These are phyloP conservation scores for Glaucidium brasilianum DNA, from an alignment of 2,113 vertebrate genomes.

Conservation along the genomic window DNA sequence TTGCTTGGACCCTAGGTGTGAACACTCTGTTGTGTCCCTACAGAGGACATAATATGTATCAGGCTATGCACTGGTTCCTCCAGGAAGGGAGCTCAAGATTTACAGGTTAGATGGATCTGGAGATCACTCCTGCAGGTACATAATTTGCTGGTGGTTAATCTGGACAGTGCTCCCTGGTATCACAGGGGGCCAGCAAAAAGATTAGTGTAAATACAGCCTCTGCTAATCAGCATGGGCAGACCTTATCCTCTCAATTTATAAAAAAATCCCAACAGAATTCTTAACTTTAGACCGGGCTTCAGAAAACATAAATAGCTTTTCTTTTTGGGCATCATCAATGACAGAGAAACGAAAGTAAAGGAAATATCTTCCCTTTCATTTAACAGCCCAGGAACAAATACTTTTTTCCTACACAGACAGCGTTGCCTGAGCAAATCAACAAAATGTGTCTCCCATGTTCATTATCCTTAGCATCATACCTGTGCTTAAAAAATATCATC, in stretches of 20 bases:
- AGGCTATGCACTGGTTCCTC: rapidly evolving
- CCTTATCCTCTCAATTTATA: neutral
- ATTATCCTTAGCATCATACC: neutral
- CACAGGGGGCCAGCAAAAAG: neutral
- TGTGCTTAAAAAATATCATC: neutral
- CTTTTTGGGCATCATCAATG: neutral
- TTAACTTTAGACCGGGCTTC: neutral
- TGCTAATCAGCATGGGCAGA: neutral
- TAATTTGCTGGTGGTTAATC: neutral
- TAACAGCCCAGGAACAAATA: neutral
- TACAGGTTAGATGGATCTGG: neutral
- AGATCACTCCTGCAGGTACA: neutral
- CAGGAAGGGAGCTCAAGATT: neutral
- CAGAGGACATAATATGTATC: neutral
- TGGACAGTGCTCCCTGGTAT: neutral
- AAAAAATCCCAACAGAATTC: neutral
- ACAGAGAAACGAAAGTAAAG: neutral
- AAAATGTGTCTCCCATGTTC: neutral
- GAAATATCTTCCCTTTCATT: neutral
- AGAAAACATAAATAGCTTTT: neutral
- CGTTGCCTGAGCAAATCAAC: neutral
- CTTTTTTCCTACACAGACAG: neutral
- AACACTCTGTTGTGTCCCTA: neutral
- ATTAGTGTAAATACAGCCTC: neutral
- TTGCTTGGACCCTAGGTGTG: neutral